Evolutionary conservation across 1,140 invertebrate genomes (phyloP).

Genomic region (Drosophila pachea): DNA sequence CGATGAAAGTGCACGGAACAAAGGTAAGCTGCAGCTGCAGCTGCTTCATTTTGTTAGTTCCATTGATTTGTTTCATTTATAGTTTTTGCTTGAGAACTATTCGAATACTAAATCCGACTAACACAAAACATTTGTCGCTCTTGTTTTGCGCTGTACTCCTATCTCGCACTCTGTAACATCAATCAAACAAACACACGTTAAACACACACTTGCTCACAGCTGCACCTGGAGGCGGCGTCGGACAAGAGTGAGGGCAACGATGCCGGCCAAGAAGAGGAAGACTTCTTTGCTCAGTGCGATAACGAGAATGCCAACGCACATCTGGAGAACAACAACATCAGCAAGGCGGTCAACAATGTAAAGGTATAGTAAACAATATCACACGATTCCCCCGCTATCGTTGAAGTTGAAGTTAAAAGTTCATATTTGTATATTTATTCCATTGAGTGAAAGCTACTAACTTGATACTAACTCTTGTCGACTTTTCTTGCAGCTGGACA

Average conservation of each 20-base stretch:
- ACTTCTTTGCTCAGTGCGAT: conserved; percentile 90
- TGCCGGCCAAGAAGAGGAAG: conserved; percentile 82
- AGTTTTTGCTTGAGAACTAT: conserved; percentile 27
- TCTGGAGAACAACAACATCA: conserved; percentile 63
- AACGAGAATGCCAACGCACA: conserved; percentile 68
- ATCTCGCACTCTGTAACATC: conserved; percentile 2
- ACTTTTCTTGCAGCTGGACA: conserved; percentile 46
- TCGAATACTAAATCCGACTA: conserved; percentile 37
- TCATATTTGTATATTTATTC: background rate
- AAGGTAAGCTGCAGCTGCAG: conserved; percentile 83
- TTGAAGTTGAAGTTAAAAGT: conserved; percentile 16
- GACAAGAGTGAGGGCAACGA: conserved; percentile 79
- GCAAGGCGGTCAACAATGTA: conserved; percentile 11
- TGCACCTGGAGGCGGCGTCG: conserved; percentile 81
- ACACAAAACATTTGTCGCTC: conserved; percentile 40
- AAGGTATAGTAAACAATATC: conserved; percentile 35
- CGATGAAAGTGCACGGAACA: conserved; percentile 92
- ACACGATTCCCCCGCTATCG: conserved; percentile 32
- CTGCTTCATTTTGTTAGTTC: background rate
- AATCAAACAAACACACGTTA: conserved; percentile 16
- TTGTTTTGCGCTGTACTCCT: conserved; percentile 29
- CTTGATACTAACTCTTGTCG: background rate
- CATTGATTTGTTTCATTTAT: conserved; percentile 7
- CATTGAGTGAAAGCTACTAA: background rate
- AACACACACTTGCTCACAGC: conserved; percentile 72